Base-by-base conservation (phyloP, 2,888 invertebrate genomes). In the Catocala nupta region DNA sequence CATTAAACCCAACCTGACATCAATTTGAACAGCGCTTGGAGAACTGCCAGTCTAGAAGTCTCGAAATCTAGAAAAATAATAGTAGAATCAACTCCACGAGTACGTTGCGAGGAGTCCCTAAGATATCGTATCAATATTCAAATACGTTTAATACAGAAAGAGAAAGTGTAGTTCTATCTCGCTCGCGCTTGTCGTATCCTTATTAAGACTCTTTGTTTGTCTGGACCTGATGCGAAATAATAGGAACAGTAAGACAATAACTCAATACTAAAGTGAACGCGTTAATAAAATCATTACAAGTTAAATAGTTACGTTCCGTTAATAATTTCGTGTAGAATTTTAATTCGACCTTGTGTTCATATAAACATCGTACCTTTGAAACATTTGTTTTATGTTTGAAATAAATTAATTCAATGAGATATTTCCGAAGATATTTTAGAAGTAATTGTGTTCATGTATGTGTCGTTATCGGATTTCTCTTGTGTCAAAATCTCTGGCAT, bases 401-500 rank as follows among this genome's bases (percentile, higher is more conserved):
- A 10, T 5, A 25, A 11, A 44, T 8, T 34, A 39, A 43, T 56
- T 68, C 39, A 44, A 66, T 70, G 39, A 44, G 47, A 52, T 71
- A 55, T 65, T 70, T 51, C 36, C 36, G 48, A 54, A 63, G 54
- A 55, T 54, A 61, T 70, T 73, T 51, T 60, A 33, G 16, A 51
- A 57, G 54, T 56, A 59, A 63, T 44, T 52, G 48, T 58, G 16
- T 62, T 52, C 51, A 85, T 82, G 82, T 81, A 78, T 61, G 74
- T 78, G 64, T 63, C 70, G 6, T 66, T 75, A 45, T 70, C 77
- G 5, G 73, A 81, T 60, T 65, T 74, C 44, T 68, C 74, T 48
- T 83, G 87, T 70, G 58, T 78, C 25, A 80, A 71, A 65, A 57
- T 80, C 10, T 73, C 77, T 39, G 74, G 75, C 54, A 54, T 84